Percentiles rank a stretch among this genome's conserved stretches.
Conservation (phyloP, 2,888 invertebrate species). For the Myathropa florea region DNA sequence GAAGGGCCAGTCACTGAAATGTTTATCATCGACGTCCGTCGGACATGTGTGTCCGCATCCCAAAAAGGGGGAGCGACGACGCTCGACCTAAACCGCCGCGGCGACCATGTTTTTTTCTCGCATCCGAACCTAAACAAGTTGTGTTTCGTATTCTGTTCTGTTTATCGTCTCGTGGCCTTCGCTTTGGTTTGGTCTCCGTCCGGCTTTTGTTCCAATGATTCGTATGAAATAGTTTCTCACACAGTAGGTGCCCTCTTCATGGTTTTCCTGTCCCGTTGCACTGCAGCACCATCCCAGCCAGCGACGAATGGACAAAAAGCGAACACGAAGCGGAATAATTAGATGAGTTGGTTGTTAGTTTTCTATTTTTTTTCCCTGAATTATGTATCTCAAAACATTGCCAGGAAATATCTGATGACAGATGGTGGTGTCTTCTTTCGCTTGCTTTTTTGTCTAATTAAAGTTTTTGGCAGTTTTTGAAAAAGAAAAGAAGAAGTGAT, state of each 20-base stretch:
- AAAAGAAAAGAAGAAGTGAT: background rate
- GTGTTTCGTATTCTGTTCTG: slow-evolving; percentile 17
- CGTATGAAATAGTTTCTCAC: slow-evolving; percentile 47
- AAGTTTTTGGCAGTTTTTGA: slow-evolving; percentile 16
- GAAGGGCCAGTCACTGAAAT: slow-evolving; percentile 31
- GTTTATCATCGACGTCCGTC: slow-evolving; percentile 6
- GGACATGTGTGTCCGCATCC: slow-evolving; percentile 22
- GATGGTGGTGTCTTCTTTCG: slow-evolving; percentile 24
- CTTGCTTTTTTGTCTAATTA: slow-evolving; percentile 15
- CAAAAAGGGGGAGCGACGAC: background rate
- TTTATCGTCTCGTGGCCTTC: slow-evolving; percentile 4
- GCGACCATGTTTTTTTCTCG: background rate
- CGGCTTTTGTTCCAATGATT: slow-evolving; percentile 9
- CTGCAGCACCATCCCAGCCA: background rate
- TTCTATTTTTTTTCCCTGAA: background rate
- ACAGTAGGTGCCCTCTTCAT: slow-evolving; percentile 46
- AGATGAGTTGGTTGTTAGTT: slow-evolving; percentile 12
- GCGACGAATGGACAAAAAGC: background rate
- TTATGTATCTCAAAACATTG: background rate
- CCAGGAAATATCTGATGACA: slow-evolving; percentile 32
- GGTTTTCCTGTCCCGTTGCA: slow-evolving; percentile 18
- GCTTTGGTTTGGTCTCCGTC: background rate
- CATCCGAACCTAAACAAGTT: slow-evolving; percentile 24
- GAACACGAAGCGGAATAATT: slow-evolving; percentile 3
- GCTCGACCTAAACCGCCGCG: background rate